These are phyloP conservation scores for roundworm (Caenorhabditis elegans) DNA, from an alignment of 1,140 invertebrate species.

Conservation along the genomic window WBcel235 BX284605.5:9547001-9547500, in stretches of 20 bases:
- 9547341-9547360: conserved; percentile 76
- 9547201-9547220: conserved; percentile 77
- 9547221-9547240: conserved; percentile 6
- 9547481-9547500: conserved; percentile 77
- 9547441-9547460: conserved; percentile 79
- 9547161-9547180: conserved; percentile 74
- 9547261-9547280: background rate
- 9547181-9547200: conserved; percentile 73
- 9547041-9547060: background rate
- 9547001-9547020: background rate
- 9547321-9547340: conserved; percentile 76
- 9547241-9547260: too few species aligned
- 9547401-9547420: conserved; percentile 79
- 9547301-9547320: conserved; percentile 73
- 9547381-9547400: conserved; percentile 73
- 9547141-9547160: conserved; percentile 74
- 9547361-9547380: conserved; percentile 70
- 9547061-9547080: background rate
- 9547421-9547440: conserved; percentile 81
- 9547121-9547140: conserved; percentile 68
- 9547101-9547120: background rate
- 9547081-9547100: background rate
- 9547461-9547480: conserved; percentile 82
- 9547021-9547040: conserved; percentile 11
- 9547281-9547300: background rate